Evolutionary conservation across 2,797 vertebrate genomes (phyloP), one percentile per base, ranked within the genome.

Genomic region (Champsocephalus gunnari): DNA sequence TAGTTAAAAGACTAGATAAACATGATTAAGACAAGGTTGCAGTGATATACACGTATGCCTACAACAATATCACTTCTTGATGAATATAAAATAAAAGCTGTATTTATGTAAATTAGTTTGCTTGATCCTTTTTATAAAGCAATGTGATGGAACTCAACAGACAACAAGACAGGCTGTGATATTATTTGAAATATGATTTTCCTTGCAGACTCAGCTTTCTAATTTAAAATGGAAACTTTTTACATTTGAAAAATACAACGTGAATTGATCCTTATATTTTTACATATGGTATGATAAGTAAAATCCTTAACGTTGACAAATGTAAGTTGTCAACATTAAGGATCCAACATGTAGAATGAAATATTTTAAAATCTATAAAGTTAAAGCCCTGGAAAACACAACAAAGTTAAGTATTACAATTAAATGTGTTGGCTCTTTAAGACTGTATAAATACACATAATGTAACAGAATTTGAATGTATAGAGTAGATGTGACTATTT

Each of bases 71-170:
- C 17, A n/a, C 21, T 65, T 54, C 80, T 8, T 59, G 16, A 58
- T 75, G 79, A 63, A 62, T 76, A 62, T 88, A 61, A 80, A 85
- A 82, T 81, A 58, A 79, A 79, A 74, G 54, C 45, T 58, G 58
- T 73, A 61, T 83, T 81, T 73, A 80, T 84, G 77, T 79, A 67
- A 87, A 85, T 87, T 28, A 80, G 53, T 48, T 48, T 70, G 65
- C 77, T 74, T 87, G 70, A 88, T 89, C 72, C 1, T 82, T 19
- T 79, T 77, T 83, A 82, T 76, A 74, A 80, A 84, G 82, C 24
- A 72, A 56, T 81, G 67, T 76, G 73, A 85, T 81, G 56, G 53
- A 58, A 79, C 47, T 76, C 50, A 16, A 43, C 60, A 80, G 76
- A 87, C 4, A 28, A 28, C 86, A 71, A 80, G 57, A 75, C 59